phyloP scores from a whole-genome alignment of 1,140 invertebrate species.

The Drosophila pseudoananassae region DNA sequence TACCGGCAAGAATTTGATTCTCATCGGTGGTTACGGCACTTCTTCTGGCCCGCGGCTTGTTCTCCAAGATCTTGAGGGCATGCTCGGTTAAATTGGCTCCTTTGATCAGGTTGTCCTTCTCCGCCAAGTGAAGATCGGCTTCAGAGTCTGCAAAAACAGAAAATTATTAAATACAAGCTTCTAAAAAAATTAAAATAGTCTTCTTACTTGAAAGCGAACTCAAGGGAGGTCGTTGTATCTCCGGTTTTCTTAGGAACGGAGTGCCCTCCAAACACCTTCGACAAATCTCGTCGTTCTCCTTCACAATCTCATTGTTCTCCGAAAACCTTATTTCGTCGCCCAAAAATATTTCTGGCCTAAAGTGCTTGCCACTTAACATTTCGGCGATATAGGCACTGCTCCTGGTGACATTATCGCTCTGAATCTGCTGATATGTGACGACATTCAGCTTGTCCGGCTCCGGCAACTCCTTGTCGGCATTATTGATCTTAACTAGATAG shows the following conservation, averaged over 20 bases:
- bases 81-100: constrained; percentile 70
- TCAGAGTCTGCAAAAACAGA: constrained; percentile 22
- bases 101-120: constrained; percentile 63
- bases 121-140: constrained; percentile 17
- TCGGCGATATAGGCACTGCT: constrained; percentile 93
- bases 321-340: constrained; percentile 86
- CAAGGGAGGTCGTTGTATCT: constrained; percentile 28
- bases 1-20: constrained; percentile 23
- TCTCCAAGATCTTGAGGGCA: constrained; percentile 71
- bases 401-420: constrained; percentile 84
- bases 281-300: constrained; percentile 68
- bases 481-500: constrained; percentile 90
- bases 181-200: background rate
- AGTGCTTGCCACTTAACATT: constrained; percentile 88
- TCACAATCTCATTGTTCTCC: constrained; percentile 54
- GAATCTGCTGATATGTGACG: constrained; percentile 90
- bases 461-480: constrained; percentile 88
- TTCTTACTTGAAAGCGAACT: constrained; percentile 25
- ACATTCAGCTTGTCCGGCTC: constrained; percentile 88
- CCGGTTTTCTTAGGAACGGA: constrained; percentile 45
- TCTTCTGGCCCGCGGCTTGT: constrained; percentile 63
- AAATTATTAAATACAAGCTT: background rate
- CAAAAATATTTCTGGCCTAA: constrained; percentile 87
- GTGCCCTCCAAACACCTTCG: constrained; percentile 60
- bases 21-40: constrained; percentile 44